Base-by-base conservation (phyloP, 2,888 invertebrate species). In the Eugnorisma glareosa region DNA sequence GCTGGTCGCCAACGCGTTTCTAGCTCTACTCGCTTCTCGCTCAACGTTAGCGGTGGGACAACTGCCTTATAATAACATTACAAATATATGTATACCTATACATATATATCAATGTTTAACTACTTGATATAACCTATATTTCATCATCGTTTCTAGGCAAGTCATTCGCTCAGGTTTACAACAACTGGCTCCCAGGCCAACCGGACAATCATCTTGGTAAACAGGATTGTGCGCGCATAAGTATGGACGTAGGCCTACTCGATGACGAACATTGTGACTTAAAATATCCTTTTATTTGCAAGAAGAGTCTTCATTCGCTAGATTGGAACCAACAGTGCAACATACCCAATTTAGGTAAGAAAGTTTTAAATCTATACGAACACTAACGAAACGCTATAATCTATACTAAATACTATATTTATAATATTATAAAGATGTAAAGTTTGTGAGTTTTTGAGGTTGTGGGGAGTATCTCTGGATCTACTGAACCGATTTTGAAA, bases 261-360 rank as follows among this genome's bases (percentile, higher is more conserved):
- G 93, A 93, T 61, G 95, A 95, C 48, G 91, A 90, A 28, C 73
- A 82, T 1, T 96, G 95, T 71, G 71, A 81, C 8, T 82, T 79
- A 15, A 90, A 82, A 21, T 90, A 85, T 64, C 91, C 94, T 0
- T 96, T 93, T 79, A 90, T 95, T 10, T 96, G 96, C 88, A 95
- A 94, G 86, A 96, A 95, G 81, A 88, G 86, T 0, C 86, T 93
- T 0, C 74, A 79, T 3, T 83, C 89, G 0, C 67, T 95, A 13
- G 87, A 93, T 7, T 96, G 95, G 95, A 94, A 95, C 63, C 43
- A 80, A 0, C 64, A 86, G 0, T 96, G 95, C 79, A 89, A 93
- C 64, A 90, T 93, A 68, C 94, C 95, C 0, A 89, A 94, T 87
- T 75, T 72, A 71, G 91, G 95, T 95, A 82, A 40, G 63, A 40